Conservation (phyloP, 2,888 invertebrate species). For the Morpho achilles region DNA sequence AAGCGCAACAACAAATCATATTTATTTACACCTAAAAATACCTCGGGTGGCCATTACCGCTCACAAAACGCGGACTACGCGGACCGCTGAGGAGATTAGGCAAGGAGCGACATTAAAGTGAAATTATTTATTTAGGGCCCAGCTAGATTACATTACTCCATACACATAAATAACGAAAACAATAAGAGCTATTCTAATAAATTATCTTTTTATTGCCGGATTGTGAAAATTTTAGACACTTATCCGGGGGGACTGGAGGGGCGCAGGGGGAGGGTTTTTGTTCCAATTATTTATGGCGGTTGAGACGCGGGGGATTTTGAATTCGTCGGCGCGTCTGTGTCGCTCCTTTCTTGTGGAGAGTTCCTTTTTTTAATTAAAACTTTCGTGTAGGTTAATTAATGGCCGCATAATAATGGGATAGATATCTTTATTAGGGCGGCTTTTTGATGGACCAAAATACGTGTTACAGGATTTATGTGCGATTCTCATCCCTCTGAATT, state of each 20-base stretch:
- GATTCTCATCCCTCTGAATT: not conserved
- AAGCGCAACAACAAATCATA: slow-evolving; percentile 76
- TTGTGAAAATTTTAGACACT: slow-evolving; percentile 80
- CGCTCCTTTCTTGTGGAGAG: slow-evolving; percentile 67
- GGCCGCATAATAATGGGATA: slow-evolving; percentile 49
- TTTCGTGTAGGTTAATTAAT: slow-evolving; percentile 74
- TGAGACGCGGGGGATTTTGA: slow-evolving; percentile 71
- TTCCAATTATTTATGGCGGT: slow-evolving; percentile 78
- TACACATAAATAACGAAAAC: slow-evolving; percentile 79
- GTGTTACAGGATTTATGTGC: slow-evolving; percentile 14
- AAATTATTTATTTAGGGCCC: slow-evolving; percentile 79
- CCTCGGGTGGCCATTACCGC: slow-evolving; percentile 74
- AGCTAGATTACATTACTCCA: slow-evolving; percentile 79
- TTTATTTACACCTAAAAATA: slow-evolving; percentile 79
- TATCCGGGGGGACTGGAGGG: slow-evolving; percentile 58
- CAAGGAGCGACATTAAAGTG: slow-evolving; percentile 78
- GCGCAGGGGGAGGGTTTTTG: slow-evolving; percentile 60
- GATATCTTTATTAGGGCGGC: slow-evolving; percentile 35
- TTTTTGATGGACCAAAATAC: slow-evolving; percentile 20
- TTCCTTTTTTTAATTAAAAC: slow-evolving; percentile 74
- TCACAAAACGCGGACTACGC: slow-evolving; percentile 63
- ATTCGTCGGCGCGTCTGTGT: slow-evolving; percentile 67
- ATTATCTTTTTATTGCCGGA: slow-evolving; percentile 80
- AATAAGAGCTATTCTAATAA: slow-evolving; percentile 80
- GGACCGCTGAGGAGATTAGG: slow-evolving; percentile 74